These are phyloP conservation scores for Lepus americanus DNA, from an alignment of 2,113 vertebrate genomes.

Conservation along the genomic window DNA sequence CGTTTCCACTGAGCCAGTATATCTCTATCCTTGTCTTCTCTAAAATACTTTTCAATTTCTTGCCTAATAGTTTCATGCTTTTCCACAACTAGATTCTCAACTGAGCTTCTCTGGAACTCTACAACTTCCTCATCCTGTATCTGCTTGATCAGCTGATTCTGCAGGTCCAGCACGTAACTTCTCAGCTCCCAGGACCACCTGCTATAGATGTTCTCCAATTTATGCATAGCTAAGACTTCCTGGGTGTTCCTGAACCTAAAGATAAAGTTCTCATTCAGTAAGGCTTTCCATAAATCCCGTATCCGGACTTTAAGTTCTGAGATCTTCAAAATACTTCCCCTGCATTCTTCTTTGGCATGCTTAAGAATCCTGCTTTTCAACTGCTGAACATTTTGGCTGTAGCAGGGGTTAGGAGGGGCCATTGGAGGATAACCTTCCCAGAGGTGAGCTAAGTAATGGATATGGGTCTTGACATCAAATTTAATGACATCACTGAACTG, in stretches of 20 bases:
- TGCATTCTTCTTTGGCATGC: constrained; percentile 6
- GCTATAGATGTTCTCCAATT: constrained; percentile 76
- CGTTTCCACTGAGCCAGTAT: constrained; percentile 83
- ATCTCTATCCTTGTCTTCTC: constrained; percentile 79
- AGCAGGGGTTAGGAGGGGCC: constrained; percentile 86
- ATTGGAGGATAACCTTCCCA: constrained; percentile 87
- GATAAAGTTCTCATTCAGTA: constrained; percentile 86
- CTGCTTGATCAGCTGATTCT: constrained; percentile 79
- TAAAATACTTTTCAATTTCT: constrained; percentile 81
- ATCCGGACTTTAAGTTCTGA: constrained; percentile 76
- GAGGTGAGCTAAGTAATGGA: constrained; percentile 86
- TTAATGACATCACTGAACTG: constrained; percentile 83
- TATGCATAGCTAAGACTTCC: constrained; percentile 82
- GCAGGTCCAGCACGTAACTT: constrained; percentile 77
- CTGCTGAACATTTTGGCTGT: constrained; percentile 84
- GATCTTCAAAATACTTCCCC: constrained; percentile 63
- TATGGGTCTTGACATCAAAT: constrained; percentile 84
- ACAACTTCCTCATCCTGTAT: constrained; percentile 73
- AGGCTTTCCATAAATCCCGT: constrained; percentile 81
- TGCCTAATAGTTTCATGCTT: constrained; percentile 56
- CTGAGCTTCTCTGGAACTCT: neutral
- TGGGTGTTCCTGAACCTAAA: constrained; percentile 87
- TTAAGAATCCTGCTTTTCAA: constrained; percentile 83
- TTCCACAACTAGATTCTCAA: constrained; percentile 35
- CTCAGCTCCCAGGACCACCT: constrained; percentile 85